A percentile compares a stretch with the other conserved stretches of the same genome.
phyloP scores from a whole-genome alignment of 2,888 invertebrate genomes.

The Neoascia interrupta region DNA sequence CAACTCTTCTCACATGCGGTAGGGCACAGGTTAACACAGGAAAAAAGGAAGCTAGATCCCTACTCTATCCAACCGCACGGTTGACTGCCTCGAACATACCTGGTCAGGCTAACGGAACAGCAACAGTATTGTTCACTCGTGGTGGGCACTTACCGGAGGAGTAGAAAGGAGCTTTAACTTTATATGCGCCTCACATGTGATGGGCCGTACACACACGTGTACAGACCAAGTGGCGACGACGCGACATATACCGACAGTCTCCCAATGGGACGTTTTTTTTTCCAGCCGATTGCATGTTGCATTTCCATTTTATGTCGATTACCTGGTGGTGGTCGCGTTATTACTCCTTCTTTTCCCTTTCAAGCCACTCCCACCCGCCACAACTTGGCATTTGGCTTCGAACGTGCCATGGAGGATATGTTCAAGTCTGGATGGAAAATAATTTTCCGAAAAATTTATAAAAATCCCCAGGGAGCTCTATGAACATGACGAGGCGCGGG shows the following conservation, averaged over 20 bases:
- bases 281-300: constrained; percentile 69
- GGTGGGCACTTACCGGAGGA: constrained; percentile 1
- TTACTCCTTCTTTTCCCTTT: background rate
- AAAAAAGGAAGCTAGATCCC: background rate
- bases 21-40: background rate
- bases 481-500: constrained; percentile 7
- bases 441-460: constrained; percentile 60
- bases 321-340: constrained; percentile 58
- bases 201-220: constrained; percentile 35
- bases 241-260: constrained; percentile 43
- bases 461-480: constrained; percentile 33
- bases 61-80: constrained; percentile 37
- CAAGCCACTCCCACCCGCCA: background rate
- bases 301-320: constrained; percentile 69
- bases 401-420: constrained; percentile 4
- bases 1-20: constrained; percentile 2
- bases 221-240: constrained; percentile 47
- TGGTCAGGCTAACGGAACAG: background rate
- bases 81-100: constrained; percentile 13
- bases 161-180: background rate
- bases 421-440: constrained; percentile 54
- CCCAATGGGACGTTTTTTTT: constrained; percentile 63
- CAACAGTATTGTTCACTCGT: background rate
- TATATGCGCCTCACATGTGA: constrained; percentile 9
- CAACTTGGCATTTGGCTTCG: constrained; percentile 46